These are phyloP conservation scores for Propithecus coquereli DNA, from an alignment of 2,113 vertebrate genomes.

Conservation along the genomic window DNA sequence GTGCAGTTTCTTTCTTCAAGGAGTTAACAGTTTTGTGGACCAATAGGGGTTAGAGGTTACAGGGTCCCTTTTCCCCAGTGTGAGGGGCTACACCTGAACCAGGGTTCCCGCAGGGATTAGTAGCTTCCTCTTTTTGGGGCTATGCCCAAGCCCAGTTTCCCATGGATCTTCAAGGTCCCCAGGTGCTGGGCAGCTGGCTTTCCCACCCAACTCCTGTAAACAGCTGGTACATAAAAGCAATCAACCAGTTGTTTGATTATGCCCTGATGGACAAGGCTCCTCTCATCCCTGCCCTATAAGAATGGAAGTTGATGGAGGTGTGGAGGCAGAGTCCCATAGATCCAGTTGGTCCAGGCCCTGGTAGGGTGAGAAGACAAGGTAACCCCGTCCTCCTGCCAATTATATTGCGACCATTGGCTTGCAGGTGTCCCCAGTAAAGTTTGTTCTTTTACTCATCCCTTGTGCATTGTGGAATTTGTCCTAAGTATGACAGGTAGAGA, in stretches of 20 bases:
- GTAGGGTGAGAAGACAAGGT: background rate
- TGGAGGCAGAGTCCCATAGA: background rate
- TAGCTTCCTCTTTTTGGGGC: background rate
- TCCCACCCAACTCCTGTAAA: background rate
- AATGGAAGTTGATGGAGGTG: background rate
- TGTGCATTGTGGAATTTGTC: background rate
- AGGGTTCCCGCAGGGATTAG: background rate
- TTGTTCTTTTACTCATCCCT: background rate
- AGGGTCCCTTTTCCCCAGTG: background rate
- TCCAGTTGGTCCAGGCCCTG: background rate
- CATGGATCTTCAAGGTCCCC: background rate
- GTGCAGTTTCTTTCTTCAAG: background rate
- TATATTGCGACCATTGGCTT: background rate
- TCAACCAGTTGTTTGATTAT: background rate
- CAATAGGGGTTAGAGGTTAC: fast-evolving
- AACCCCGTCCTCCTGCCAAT: background rate
- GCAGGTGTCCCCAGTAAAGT: background rate
- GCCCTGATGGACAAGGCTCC: background rate
- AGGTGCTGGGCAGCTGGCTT: background rate
- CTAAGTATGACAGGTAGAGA: background rate
- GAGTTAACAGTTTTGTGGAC: background rate
- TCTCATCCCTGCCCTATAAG: background rate
- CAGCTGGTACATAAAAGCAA: background rate
- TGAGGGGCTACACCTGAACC: background rate
- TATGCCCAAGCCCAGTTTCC: background rate